These are phyloP conservation scores for Shinisaurus crocodilurus DNA, from an alignment of 2,113 vertebrate species.

Conservation along the genomic window DNA sequence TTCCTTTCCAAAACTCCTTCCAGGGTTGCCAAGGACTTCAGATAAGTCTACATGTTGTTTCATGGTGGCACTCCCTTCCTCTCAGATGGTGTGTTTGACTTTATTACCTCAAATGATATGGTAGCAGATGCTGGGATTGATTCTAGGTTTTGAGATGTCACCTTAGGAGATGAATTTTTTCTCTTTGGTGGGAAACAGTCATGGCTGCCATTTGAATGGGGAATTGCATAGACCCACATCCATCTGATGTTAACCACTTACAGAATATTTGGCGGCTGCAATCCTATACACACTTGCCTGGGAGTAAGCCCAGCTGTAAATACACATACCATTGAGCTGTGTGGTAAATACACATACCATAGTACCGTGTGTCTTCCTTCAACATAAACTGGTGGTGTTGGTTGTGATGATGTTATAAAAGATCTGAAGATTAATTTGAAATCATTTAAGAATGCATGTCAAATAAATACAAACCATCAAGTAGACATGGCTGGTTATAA, in stretches of 20 bases:
- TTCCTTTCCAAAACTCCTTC: neutral
- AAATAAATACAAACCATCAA: constrained; percentile 38
- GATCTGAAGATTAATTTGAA: neutral
- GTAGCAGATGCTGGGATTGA: neutral
- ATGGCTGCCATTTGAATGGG: neutral
- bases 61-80: neutral
- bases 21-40: neutral
- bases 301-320: neutral
- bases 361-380: neutral
- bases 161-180: neutral
- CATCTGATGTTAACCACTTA: neutral
- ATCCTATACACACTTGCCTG: neutral
- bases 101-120: neutral
- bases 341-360: neutral
- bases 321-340: neutral
- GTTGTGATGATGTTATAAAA: neutral
- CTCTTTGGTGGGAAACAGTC: neutral
- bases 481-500: constrained; percentile 35
- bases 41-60: neutral
- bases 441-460: neutral
- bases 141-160: neutral
- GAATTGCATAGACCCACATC: neutral
- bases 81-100: neutral
- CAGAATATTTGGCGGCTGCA: neutral
- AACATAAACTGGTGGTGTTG: neutral